phyloP scores from a whole-genome alignment of 2,888 invertebrate species.

The Eupithecia tripunctaria region DNA sequence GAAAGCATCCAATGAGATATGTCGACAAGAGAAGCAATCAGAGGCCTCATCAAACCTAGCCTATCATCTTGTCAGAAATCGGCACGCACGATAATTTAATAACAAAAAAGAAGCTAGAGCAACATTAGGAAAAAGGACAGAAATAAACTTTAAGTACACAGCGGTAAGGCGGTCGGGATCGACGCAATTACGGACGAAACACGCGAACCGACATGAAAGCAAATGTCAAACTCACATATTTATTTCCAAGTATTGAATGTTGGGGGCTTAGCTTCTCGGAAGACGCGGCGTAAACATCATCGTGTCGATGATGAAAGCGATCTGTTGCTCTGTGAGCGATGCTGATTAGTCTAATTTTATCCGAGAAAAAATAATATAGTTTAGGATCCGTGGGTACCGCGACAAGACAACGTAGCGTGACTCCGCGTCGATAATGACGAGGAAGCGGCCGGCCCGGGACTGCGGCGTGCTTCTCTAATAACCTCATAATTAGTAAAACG shows the following conservation, averaged over 20 bases:
- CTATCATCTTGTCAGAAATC: slow-evolving; percentile 84
- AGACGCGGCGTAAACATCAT: slow-evolving; percentile 81
- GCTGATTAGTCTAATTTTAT: slow-evolving; percentile 83
- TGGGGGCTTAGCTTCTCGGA: slow-evolving; percentile 76
- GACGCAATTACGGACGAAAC: slow-evolving; percentile 79
- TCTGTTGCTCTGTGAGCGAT: slow-evolving; percentile 81
- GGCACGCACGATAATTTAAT: slow-evolving; percentile 84
- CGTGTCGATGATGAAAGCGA: slow-evolving; percentile 85
- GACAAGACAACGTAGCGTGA: slow-evolving; percentile 67
- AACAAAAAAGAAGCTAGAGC: slow-evolving; percentile 77
- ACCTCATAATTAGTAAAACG: slow-evolving; percentile 81
- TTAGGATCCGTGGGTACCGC: slow-evolving; percentile 74
- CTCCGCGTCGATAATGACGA: slow-evolving; percentile 62
- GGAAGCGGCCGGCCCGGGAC: slow-evolving; percentile 46
- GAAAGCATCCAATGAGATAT: slow-evolving; percentile 76
- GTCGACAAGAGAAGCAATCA: slow-evolving; percentile 84
- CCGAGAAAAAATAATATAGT: slow-evolving; percentile 64
- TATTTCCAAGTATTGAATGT: slow-evolving; percentile 85
- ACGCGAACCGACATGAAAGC: slow-evolving; percentile 83
- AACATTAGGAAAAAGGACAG: slow-evolving; percentile 63
- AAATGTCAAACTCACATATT: slow-evolving; percentile 85
- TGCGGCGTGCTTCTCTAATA: slow-evolving; percentile 69
- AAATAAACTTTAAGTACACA: slow-evolving; percentile 66
- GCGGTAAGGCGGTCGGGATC: slow-evolving; percentile 60
- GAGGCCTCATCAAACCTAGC: slow-evolving; percentile 80